Evolutionary conservation across 2,797 vertebrate genomes (phyloP), one percentile per base, ranked within the genome.

Genomic region (Crenichthys baileyi): DNA sequence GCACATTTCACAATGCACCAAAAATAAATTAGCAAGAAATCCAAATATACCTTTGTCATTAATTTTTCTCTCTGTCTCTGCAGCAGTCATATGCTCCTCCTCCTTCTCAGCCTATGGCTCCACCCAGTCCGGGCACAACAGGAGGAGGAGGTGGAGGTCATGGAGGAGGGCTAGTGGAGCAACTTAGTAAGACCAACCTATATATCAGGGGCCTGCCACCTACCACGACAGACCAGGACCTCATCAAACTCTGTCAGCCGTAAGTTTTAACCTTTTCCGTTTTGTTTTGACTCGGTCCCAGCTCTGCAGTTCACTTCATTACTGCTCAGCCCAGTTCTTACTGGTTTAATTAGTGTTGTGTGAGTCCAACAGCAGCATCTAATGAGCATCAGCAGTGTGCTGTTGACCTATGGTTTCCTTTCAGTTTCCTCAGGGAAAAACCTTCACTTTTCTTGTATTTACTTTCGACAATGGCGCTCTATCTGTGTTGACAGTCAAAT

Each of bases 241-340:
- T 99, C 87, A 99, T 99, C 96, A 99, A 99, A 94, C 97, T 99
- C 91, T 99, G 98, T 95, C 98, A 99, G 95, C 98, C 97, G 98
- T 99, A 95, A 99, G 98, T 97, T 80, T 46, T 31, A 0, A 63
- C 90, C 85, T 74, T 8, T 78, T 81, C 74, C 63, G 1, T 63
- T 82, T 20, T 72, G 1, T 46, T 78, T 65, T 73, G 22, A 7
- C 61, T 74, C 41, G 41, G 9, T 31, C 56, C 53, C 58, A 46
- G 1, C 55, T 73, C 76, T 65, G 48, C 74, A 73, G 51, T 77
- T 88, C 70, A 58, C 29, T 74, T 84, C 48, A 81, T 81, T 84
- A 75, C 77, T 18, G n/a, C 70, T 78, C 50, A 36, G 73, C 72
- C 82, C 74, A 72, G 5, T 83, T 85, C 63, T 82, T 81, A 79